phyloP scores from a whole-genome alignment of 2,797 vertebrate species.

The Danio aesculapii region DNA sequence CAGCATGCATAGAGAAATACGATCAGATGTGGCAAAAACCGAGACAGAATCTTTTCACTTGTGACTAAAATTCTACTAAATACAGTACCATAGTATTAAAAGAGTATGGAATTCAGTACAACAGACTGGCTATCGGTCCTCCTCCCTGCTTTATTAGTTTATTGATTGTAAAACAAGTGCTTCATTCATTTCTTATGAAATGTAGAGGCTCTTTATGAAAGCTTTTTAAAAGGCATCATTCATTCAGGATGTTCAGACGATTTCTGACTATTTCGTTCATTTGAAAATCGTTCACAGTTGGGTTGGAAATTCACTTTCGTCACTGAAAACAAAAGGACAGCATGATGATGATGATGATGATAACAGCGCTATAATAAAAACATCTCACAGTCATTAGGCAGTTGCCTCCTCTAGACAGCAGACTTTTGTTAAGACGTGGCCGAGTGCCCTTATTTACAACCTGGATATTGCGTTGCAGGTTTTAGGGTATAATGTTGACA shows the following conservation, averaged over 20 bases:
- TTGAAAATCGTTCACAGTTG: slow-evolving; percentile 8
- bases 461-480: slow-evolving; percentile 26
- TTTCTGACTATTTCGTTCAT: not conserved
- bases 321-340: not conserved
- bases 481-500: slow-evolving; percentile 27
- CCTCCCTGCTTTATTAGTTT: slow-evolving; percentile 30
- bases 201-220: slow-evolving; percentile 19
- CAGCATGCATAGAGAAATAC: slow-evolving; percentile 11
- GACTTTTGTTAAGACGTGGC: slow-evolving; percentile 30
- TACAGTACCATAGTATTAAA: slow-evolving; percentile 8
- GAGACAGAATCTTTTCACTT: not conserved
- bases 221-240: slow-evolving; percentile 32
- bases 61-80: slow-evolving; percentile 17
- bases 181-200: slow-evolving; percentile 45
- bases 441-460: slow-evolving; percentile 12
- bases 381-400: slow-evolving; percentile 5
- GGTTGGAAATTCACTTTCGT: slow-evolving; percentile 8
- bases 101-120: slow-evolving; percentile 14
- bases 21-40: not conserved
- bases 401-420: slow-evolving; percentile 30
- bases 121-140: not conserved
- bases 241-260: slow-evolving; percentile 16
- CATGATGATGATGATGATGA: no score
- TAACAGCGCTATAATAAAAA: not conserved
- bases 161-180: slow-evolving; percentile 42